Evolutionary conservation across 2,797 vertebrate genomes (phyloP).

Genomic region (Sternarchorhynchus goeldii): DNA sequence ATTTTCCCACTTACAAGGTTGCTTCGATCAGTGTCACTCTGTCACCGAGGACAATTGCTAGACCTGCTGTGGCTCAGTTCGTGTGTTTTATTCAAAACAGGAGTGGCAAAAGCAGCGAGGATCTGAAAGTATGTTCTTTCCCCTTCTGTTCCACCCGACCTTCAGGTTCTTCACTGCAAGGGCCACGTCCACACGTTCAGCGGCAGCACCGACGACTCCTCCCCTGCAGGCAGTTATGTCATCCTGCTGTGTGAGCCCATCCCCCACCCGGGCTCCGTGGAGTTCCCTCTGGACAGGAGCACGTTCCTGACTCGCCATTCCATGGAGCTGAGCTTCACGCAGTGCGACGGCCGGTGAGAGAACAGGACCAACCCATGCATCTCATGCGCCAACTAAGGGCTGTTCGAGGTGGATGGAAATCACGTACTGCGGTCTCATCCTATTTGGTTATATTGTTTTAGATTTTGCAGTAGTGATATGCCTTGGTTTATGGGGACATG

Average conservation of each 20-base stretch:
- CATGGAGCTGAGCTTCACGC: slow-evolving; percentile 88
- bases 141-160: background rate
- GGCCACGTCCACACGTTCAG: slow-evolving; percentile 75
- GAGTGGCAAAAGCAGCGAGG: too few species aligned
- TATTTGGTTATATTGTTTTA: too few species aligned
- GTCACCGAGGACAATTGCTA: background rate
- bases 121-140: background rate
- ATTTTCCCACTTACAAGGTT: background rate
- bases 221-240: slow-evolving; percentile 73
- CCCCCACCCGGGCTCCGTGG: slow-evolving; percentile 83
- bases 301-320: slow-evolving; percentile 87
- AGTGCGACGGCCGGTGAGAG: slow-evolving; percentile 86
- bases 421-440: too few species aligned
- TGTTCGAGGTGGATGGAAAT: too few species aligned
- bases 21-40: background rate
- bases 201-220: slow-evolving; percentile 38
- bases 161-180: slow-evolving; percentile 85
- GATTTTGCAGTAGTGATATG: too few species aligned
- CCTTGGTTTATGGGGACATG: too few species aligned
- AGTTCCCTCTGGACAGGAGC: slow-evolving; percentile 82
- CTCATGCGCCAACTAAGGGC: too few species aligned
- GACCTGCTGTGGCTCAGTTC: too few species aligned
- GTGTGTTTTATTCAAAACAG: too few species aligned
- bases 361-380: too few species aligned
- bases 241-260: slow-evolving; percentile 88